Conservation (phyloP, 2,797 vertebrate genomes). For the Rhyacichthys aspro region DNA sequence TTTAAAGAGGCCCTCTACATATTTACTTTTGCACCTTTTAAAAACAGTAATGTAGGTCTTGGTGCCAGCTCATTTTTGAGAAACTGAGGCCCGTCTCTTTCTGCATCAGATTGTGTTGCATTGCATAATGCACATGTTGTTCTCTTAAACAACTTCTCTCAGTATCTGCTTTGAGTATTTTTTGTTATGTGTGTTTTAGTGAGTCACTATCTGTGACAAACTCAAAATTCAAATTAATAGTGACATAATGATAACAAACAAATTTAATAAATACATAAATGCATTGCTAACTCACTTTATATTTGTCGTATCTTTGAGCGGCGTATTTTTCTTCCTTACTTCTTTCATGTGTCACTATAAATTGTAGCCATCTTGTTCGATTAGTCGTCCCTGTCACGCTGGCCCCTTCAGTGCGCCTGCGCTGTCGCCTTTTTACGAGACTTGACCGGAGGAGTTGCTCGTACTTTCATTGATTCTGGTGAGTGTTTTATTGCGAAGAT, state of each 20-base stretch:
- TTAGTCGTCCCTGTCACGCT: conserved; percentile 36
- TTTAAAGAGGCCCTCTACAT: neutral
- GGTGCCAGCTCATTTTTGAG: neutral
- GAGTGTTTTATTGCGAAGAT: conserved; percentile 19
- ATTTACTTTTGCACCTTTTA: neutral
- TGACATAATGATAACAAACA: neutral
- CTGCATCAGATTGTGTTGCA: too few species aligned
- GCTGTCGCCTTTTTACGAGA: conserved; percentile 5
- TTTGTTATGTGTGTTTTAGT: too few species aligned
- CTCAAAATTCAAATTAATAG: too few species aligned
- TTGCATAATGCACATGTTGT: too few species aligned
- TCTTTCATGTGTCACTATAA: too few species aligned
- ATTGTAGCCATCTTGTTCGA: conserved; percentile 26
- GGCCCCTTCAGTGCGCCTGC: conserved; percentile 38
- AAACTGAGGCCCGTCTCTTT: too few species aligned
- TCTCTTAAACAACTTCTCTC: too few species aligned
- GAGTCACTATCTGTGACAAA: too few species aligned
- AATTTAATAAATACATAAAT: neutral
- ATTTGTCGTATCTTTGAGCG: too few species aligned
- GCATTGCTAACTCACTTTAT: too few species aligned
- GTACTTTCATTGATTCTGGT: conserved; percentile 35
- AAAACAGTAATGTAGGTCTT: neutral
- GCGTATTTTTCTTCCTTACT: too few species aligned
- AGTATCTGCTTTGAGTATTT: too few species aligned
- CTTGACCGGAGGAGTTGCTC: neutral